phyloP scores from a whole-genome alignment of 2,113 vertebrate species.

The Ancistrus triradiatus region DNA sequence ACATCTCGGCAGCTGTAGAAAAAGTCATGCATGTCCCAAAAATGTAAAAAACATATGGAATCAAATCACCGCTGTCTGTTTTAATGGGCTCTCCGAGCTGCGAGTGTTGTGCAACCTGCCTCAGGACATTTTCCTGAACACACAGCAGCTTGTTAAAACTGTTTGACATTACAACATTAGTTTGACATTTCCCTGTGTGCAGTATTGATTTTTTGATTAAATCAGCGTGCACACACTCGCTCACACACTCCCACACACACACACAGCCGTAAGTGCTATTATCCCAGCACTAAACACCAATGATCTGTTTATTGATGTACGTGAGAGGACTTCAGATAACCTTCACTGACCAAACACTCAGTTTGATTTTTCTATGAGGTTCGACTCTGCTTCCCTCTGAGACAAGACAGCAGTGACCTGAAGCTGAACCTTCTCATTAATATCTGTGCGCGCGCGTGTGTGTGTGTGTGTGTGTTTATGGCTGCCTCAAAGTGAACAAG shows the following conservation, averaged over 20 bases:
- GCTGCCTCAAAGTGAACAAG: constrained; percentile 30
- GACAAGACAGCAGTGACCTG: not conserved
- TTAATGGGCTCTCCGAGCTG: too few relatives aligned
- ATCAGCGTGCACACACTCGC: not conserved
- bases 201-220: constrained; percentile 17
- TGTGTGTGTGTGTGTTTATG: constrained; percentile 16
- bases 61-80: too few relatives aligned
- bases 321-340: not conserved
- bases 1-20: too few relatives aligned
- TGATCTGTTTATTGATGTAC: not conserved
- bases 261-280: too few relatives aligned
- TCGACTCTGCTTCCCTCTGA: too few relatives aligned
- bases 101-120: too few relatives aligned
- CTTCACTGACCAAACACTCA: not conserved
- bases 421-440: constrained; percentile 2
- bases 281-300: not conserved
- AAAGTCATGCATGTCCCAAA: too few relatives aligned
- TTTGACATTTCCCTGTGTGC: not conserved
- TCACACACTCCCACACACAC: too few relatives aligned
- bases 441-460: too few relatives aligned
- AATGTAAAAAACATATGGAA: too few relatives aligned
- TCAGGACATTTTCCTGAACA: too few relatives aligned
- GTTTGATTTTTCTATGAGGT: constrained; percentile 7
- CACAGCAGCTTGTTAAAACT: not conserved
- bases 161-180: not conserved